Conservation (phyloP, 2,113 vertebrate genomes). For the Lethenteron camtschaticum region DNA sequence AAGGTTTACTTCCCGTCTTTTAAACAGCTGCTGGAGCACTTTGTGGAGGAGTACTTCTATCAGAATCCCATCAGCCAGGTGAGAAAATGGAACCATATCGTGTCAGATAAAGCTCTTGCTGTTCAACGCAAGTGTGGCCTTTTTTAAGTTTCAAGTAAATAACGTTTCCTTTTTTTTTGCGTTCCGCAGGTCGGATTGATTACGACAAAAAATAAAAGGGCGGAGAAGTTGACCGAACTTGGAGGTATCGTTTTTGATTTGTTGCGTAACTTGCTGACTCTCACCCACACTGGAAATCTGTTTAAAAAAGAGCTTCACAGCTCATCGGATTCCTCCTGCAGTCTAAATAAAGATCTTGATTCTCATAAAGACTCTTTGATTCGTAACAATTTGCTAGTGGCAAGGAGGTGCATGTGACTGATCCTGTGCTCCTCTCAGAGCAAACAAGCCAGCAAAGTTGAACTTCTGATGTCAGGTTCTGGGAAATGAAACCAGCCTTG, state of each 20-base stretch:
- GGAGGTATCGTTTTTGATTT: constrained; percentile 37
- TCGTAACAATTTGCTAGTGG: too few relatives aligned
- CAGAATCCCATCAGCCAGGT: constrained; percentile 98
- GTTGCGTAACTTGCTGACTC: neutral
- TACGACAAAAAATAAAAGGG: constrained; percentile 75
- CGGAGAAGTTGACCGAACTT: constrained; percentile 83
- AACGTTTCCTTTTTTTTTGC: neutral
- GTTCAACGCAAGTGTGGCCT: constrained; percentile 1
- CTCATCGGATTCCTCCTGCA: too few relatives aligned
- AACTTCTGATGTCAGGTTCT: too few relatives aligned
- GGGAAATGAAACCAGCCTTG: too few relatives aligned
- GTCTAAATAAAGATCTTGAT: neutral
- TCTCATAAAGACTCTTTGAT: neutral
- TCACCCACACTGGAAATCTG: neutral
- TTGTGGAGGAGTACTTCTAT: constrained; percentile 90
- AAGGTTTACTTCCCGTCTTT: neutral
- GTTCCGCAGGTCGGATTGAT: constrained; percentile 55
- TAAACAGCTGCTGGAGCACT: constrained; percentile 57
- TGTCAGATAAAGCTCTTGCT: neutral
- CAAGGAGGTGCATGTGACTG: too few relatives aligned
- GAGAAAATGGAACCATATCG: constrained; percentile 9
- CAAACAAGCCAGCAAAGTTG: too few relatives aligned
- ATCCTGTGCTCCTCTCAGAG: too few relatives aligned
- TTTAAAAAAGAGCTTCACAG: neutral
- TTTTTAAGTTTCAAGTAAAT: constrained; percentile 5